Base-by-base conservation (phyloP, 1,140 invertebrate genomes). In the Pseudomyrmex gracilis region DNA sequence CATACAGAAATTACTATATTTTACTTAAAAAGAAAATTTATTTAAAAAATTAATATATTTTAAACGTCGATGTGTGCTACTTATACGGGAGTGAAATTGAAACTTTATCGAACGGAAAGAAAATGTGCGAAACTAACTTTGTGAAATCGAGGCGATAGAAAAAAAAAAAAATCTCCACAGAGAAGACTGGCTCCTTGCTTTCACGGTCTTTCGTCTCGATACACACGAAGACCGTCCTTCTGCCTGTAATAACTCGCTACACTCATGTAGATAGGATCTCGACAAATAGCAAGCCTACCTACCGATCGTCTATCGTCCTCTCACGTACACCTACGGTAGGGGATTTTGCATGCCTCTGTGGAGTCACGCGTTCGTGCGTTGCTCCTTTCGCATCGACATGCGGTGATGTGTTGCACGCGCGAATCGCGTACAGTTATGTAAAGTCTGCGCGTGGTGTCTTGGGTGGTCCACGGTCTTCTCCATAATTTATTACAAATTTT, bases 241-340 rank as follows among this genome's bases (percentile, higher is more conserved):
- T 66, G 70, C 34, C 86, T 80, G 73, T 90, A 88, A 90, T 90
- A 90, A 90, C 89, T 90, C 87, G 82, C 73, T 88, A 87, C 86
- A 89, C 67, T 82, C 82, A 90, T 85, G 82, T 85, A 90, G 89
- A 90, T 88, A 90, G 67, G 55, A 90, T 90, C 89, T 90, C 88
- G 89, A 90, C 89, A 90, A 90, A 90, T 90, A 90, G 89, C 89
- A 88, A 90, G 84, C 88, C 83, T 90, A 67, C 85, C 83, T 86
- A 89, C 77, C 83, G 87, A 85, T 87, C 78, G 80, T 86, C 84
- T 83, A 85, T 74, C 82, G 76, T 71, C 67, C 73, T 83, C 70
- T 86, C 53, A 58, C 66, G 73, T 43, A 51, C 66, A 63, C 22
- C 58, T 71, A 70, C 67, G 17, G 68, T 5, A 61, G 34, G 51